Conservation (phyloP, 2,113 vertebrate species). For the Dicaeum eximium region DNA sequence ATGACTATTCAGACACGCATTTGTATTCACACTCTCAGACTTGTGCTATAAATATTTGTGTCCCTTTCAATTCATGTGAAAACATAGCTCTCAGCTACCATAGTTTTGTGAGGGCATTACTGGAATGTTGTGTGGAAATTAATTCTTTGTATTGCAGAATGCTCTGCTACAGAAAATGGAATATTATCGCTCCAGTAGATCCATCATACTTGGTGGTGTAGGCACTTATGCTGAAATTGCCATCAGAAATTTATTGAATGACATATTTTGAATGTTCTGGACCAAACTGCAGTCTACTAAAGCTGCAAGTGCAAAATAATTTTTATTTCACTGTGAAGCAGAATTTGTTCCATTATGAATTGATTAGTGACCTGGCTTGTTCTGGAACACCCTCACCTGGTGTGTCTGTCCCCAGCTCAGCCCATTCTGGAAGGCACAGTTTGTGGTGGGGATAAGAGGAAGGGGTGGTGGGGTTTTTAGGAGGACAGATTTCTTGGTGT, state of each 20-base stretch:
- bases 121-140: neutral
- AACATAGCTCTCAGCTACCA: neutral
- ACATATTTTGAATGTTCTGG: neutral
- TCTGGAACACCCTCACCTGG: neutral
- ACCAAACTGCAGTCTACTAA: neutral
- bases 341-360: neutral
- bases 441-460: neutral
- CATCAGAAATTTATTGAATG: neutral
- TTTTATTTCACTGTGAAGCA: neutral
- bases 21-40: neutral
- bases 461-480: neutral
- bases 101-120: neutral
- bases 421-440: neutral
- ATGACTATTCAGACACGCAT: accelerated
- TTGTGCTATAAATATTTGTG: neutral
- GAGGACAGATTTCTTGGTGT: neutral
- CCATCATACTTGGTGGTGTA: accelerated
- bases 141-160: neutral
- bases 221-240: neutral
- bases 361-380: neutral
- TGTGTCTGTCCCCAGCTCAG: neutral
- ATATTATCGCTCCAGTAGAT: neutral
- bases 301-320: accelerated
- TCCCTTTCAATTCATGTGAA: neutral
- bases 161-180: neutral